phyloP scores from a whole-genome alignment of 2,888 invertebrate species.

The Xylota segnis region DNA sequence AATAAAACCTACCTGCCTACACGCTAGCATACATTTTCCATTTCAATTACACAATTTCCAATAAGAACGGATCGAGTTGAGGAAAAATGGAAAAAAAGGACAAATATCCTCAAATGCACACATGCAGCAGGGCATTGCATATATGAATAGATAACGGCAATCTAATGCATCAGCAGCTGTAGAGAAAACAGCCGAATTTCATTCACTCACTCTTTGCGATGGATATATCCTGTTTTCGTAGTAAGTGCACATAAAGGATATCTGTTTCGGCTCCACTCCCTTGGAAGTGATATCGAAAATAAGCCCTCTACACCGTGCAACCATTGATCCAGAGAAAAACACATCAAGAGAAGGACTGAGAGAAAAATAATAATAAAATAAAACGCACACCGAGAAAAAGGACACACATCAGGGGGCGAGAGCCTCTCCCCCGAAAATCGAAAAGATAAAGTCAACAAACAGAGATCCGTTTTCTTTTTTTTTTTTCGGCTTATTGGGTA shows the following conservation, averaged over 20 bases:
- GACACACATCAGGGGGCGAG: constrained; percentile 7
- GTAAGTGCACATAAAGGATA: constrained; percentile 73
- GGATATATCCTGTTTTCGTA: constrained; percentile 59
- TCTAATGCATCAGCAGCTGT: constrained; percentile 75
- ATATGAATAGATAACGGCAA: constrained; percentile 72
- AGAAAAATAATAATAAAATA: constrained; percentile 3
- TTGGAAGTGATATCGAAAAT: constrained; percentile 73
- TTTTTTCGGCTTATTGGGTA: constrained; percentile 75
- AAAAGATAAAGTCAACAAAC: constrained; percentile 76
- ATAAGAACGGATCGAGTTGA: constrained; percentile 3
- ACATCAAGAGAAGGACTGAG: constrained; percentile 7
- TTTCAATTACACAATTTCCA: constrained; percentile 67
- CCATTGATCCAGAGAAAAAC: constrained; percentile 65
- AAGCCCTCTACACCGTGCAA: constrained; percentile 59
- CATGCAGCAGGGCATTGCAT: constrained; percentile 17
- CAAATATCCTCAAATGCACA: constrained; percentile 39
- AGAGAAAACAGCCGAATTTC: constrained; percentile 66
- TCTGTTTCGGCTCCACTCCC: constrained; percentile 65
- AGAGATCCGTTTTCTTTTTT: constrained; percentile 74
- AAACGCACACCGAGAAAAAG: constrained; percentile 21
- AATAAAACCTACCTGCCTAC: constrained; percentile 65
- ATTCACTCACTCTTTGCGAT: constrained; percentile 39
- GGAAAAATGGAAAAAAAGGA: constrained; percentile 9
- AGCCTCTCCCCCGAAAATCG: constrained; percentile 55
- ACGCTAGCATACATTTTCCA: constrained; percentile 64